Conservation (phyloP, 2,888 invertebrate species). For the Eupithecia inturbata region DNA sequence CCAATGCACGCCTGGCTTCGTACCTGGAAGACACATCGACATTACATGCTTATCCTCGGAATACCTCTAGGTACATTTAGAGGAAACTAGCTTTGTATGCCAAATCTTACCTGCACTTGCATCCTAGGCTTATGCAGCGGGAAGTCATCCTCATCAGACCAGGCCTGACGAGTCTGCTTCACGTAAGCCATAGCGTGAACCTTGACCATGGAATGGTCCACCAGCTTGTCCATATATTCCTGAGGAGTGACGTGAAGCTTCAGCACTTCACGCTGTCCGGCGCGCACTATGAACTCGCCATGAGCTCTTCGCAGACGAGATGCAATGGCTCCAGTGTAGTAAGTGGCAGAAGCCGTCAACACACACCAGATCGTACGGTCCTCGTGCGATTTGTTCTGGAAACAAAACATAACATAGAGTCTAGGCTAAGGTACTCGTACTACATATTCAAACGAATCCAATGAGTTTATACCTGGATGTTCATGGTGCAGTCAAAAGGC, state of each 20-base stretch:
- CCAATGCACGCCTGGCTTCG: conserved; percentile 80
- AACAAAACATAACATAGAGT: conserved; percentile 11
- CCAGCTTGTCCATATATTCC: conserved; percentile 88
- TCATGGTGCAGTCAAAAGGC: conserved; percentile 86
- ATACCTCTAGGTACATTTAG: neutral
- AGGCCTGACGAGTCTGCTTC: conserved; percentile 88
- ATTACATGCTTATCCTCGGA: neutral
- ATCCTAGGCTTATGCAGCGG: conserved; percentile 87
- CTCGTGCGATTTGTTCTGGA: conserved; percentile 85
- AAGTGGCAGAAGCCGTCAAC: conserved; percentile 86
- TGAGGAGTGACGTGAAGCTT: conserved; percentile 85
- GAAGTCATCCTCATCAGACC: conserved; percentile 90
- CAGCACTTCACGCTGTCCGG: conserved; percentile 86
- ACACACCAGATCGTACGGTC: conserved; percentile 86
- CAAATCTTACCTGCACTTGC: conserved; percentile 82
- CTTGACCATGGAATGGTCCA: conserved; percentile 88
- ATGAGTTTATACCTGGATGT: conserved; percentile 80
- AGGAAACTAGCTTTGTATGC: neutral
- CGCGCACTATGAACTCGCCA: conserved; percentile 85
- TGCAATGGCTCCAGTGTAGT: conserved; percentile 87
- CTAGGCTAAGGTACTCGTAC: neutral
- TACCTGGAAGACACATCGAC: conserved; percentile 57
- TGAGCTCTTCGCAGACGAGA: conserved; percentile 86
- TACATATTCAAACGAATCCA: neutral
- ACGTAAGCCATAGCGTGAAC: conserved; percentile 89